A percentile compares a stretch with the other conserved stretches of the same genome.
These are phyloP conservation scores for Anarhynchus alexandrinus DNA, from an alignment of 2,113 vertebrate species.

Conservation along the genomic window DNA sequence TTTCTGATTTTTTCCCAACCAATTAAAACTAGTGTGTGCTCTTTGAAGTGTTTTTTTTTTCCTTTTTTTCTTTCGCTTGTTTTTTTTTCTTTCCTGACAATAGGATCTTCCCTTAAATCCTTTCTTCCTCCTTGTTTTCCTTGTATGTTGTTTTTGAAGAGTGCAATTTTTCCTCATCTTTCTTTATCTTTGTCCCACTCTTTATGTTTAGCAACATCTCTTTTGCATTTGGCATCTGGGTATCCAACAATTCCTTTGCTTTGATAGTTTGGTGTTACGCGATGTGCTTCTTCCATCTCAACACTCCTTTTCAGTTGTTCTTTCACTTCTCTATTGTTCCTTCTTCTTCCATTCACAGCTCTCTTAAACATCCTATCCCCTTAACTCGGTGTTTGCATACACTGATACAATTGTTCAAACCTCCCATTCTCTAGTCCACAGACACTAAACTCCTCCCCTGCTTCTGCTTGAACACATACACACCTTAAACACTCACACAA, in stretches of 20 bases:
- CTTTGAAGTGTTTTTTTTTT: not conserved
- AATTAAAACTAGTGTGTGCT: not conserved
- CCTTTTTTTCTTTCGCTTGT: not conserved
- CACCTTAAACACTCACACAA: not conserved
- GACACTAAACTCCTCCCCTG: not conserved
- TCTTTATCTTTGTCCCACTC: not conserved
- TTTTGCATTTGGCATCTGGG: not conserved
- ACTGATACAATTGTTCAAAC: not conserved
- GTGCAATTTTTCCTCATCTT: not conserved
- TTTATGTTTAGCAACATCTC: not conserved
- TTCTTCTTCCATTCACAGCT: not conserved
- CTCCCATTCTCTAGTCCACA: not conserved
- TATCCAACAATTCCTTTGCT: not conserved
- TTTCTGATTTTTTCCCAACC: not conserved
- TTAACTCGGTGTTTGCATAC: not conserved
- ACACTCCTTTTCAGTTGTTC: not conserved
- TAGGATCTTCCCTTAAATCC: not conserved
- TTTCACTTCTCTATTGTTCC: not conserved
- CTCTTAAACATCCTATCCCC: not conserved
- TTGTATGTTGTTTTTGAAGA: not conserved
- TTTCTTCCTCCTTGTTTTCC: not conserved
- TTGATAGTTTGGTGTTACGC: not conserved
- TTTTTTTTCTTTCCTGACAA: not conserved
- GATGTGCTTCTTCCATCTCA: not conserved
- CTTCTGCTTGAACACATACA: not conserved